Conservation (phyloP, 2,113 vertebrate species). For the Cranoglanis bouderius region DNA sequence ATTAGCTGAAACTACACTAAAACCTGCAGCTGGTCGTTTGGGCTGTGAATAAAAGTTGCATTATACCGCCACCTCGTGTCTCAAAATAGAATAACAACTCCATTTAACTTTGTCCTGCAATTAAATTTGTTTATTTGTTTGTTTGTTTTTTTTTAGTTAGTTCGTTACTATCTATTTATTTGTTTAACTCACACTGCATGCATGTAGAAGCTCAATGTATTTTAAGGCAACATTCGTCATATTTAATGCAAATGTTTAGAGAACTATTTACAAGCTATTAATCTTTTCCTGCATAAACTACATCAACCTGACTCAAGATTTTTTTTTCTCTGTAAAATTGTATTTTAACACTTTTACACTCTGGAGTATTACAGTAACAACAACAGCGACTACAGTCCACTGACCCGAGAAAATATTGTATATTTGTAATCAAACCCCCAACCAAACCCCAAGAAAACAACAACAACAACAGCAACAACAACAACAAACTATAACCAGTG, state of each 20-base stretch:
- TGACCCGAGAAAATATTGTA: too few species aligned
- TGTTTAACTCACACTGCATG: neutral
- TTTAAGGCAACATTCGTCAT: neutral
- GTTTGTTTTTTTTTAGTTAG: too few species aligned
- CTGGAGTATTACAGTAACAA: neutral
- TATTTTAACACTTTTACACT: neutral
- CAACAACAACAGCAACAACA: neutral
- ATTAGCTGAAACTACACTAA: neutral
- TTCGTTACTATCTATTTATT: neutral
- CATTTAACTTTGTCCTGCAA: neutral
- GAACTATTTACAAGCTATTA: neutral
- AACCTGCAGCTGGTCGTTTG: neutral
- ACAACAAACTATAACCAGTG: neutral
- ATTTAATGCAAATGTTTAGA: neutral
- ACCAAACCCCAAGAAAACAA: too few species aligned
- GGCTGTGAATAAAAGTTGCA: neutral
- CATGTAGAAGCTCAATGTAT: neutral
- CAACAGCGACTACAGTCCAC: neutral
- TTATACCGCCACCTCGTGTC: neutral
- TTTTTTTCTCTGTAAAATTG: too few species aligned
- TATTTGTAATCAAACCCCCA: too few species aligned
- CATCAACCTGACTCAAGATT: too few species aligned
- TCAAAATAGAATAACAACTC: neutral
- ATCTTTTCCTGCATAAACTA: neutral
- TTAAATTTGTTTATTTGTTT: neutral